Conservation (phyloP, 2,113 vertebrate genomes). For the Psettodes erumei region DNA sequence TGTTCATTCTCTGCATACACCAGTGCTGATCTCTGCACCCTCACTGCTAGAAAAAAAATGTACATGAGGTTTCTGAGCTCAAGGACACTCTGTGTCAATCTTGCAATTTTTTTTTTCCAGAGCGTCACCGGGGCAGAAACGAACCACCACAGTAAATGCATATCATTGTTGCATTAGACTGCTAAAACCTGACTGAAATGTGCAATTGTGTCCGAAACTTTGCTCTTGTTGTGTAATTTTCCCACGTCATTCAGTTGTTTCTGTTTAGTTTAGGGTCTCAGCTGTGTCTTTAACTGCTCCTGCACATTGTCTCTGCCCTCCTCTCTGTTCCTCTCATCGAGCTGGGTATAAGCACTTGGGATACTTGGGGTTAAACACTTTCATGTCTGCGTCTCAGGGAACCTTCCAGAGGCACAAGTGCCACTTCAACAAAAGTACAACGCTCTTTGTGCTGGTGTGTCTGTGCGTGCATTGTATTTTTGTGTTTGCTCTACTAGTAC, state of each 20-base stretch:
- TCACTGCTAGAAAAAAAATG: too few relatives aligned
- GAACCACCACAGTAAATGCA: neutral
- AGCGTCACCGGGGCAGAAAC: neutral
- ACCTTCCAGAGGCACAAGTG: conserved; percentile 34
- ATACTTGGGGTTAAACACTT: conserved; percentile 61
- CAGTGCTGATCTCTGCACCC: too few relatives aligned
- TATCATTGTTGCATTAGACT: conserved; percentile 13
- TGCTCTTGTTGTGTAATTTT: neutral
- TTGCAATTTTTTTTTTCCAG: neutral
- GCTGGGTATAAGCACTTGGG: conserved; percentile 29
- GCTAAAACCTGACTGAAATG: neutral
- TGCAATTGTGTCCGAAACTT: neutral
- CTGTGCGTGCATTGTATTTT: neutral
- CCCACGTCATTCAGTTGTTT: neutral
- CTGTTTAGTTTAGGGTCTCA: neutral
- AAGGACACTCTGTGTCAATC: neutral
- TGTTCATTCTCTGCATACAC: too few relatives aligned
- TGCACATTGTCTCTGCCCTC: neutral
- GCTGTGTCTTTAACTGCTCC: conserved; percentile 4
- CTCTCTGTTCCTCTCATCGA: conserved; percentile 25
- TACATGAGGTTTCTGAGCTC: neutral
- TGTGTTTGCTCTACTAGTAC: neutral
- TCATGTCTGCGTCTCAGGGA: conserved; percentile 41
- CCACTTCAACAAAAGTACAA: conserved; percentile 31
- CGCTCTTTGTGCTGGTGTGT: neutral